These are phyloP conservation scores for Nemotelus pantherinus DNA, from an alignment of 2,888 invertebrate species.

Conservation along the genomic window DNA sequence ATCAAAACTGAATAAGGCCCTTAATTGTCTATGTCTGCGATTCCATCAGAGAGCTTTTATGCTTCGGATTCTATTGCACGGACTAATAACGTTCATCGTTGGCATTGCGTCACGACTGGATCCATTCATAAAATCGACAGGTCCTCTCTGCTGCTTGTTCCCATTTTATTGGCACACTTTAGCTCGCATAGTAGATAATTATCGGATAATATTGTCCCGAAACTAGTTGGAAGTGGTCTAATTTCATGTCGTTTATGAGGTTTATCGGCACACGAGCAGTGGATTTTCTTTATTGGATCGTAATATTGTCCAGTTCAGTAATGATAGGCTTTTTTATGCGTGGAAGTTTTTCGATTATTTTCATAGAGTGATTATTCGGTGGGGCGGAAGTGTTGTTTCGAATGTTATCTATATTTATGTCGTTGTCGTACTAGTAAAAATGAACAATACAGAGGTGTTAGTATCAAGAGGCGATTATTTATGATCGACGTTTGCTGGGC, in stretches of 20 bases:
- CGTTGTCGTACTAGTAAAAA: no score
- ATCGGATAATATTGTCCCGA: not conserved
- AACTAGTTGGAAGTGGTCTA: slow-evolving; percentile 21
- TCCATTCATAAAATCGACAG: slow-evolving; percentile 12
- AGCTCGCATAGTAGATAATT: slow-evolving; percentile 28
- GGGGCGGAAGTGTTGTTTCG: no score
- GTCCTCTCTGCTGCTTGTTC: slow-evolving; percentile 1
- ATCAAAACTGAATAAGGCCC: not conserved
- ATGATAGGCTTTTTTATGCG: no score
- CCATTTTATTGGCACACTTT: slow-evolving; percentile 10
- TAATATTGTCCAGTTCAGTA: not conserved
- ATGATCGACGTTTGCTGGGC: no score
- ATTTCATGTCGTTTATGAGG: slow-evolving; percentile 12
- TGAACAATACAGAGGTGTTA: no score
- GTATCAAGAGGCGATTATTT: no score
- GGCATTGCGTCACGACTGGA: slow-evolving; percentile 2
- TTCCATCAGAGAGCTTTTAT: not conserved
- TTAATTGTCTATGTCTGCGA: slow-evolving; percentile 9
- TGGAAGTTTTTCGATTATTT: no score
- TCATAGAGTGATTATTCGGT: no score
- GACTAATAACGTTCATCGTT: not conserved
- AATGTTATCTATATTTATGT: no score
- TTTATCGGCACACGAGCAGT: not conserved
- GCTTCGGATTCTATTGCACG: slow-evolving; percentile 4
- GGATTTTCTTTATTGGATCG: not conserved